Evolutionary conservation across 2,113 vertebrate genomes (phyloP), one percentile per base, ranked within the genome.

Genomic region (Semicossyphus pulcher): DNA sequence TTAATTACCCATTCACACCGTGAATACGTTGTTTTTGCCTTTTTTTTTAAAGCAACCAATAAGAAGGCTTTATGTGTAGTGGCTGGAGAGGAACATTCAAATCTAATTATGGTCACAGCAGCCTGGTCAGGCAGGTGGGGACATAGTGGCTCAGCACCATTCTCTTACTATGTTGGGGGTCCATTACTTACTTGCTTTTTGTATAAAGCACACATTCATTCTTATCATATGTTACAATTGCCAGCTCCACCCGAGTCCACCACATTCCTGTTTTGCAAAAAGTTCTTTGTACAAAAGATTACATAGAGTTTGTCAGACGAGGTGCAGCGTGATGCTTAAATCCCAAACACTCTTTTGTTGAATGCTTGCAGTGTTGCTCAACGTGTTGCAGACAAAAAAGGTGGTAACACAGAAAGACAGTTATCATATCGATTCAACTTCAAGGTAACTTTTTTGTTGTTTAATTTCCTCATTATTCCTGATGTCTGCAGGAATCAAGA

Each of bases 1-100:
- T 81, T 63, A 88, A 86, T 86, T 85, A 87, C 32, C 63, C 16
- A 53, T 59, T 83, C 64, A 65, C 54, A 57, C 42, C 25, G 41
- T 15, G 44, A 59, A 61, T 66, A 57, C 72, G 47, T 51, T 60
- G 44, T 60, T 21, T 34, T 62, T n/a, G n/a, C n/a, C n/a, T 54
- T 49, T 67, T 37, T 28, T 7, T 49, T 57, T 25, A 54, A 44
- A 32, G 14, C 28, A 48, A 56, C 61, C 34, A 68, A 42, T 83
- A 72, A 41, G 31, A 48, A 32, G 18, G 18, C 45, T 63, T 53
- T 61, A 53, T 79, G 77, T 70, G 34, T 12, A 29, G 49, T 34
- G 41, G 12, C 70, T 53, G 56, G 37, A 56, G 71, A 79, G 51
- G 53, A 67, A 72, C 56, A 61, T 66, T 80, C 41, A 72, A 65